phyloP scores from a whole-genome alignment of 1,140 invertebrate genomes.

The Chironomus tepperi region DNA sequence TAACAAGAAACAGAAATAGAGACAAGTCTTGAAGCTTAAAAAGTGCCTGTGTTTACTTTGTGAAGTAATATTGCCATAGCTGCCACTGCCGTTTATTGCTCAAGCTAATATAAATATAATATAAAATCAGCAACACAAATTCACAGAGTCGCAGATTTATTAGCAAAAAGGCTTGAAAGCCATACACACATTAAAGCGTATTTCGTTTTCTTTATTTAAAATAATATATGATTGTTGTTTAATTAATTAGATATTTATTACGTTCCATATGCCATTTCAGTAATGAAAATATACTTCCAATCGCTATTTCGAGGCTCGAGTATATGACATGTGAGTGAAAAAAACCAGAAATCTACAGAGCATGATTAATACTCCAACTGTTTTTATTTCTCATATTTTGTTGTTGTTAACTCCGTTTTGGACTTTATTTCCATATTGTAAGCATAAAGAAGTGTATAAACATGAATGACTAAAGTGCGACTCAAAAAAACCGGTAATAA shows the following conservation, averaged over 20 bases:
- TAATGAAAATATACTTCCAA: background rate
- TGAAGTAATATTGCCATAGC: too few species aligned
- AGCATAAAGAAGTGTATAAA: background rate
- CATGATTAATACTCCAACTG: constrained; percentile 9
- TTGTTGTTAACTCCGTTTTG: constrained; percentile 3
- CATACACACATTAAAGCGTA: too few species aligned
- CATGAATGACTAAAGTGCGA: constrained; percentile 6
- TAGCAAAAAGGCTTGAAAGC: too few species aligned
- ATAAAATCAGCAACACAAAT: too few species aligned
- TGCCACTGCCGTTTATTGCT: too few species aligned
- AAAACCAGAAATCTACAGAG: constrained; percentile 7
- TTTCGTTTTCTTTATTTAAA: too few species aligned
- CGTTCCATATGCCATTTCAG: constrained; percentile 5
- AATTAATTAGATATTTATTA: constrained; percentile 22
- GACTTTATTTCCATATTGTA: constrained; percentile 1
- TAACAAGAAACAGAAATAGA: too few species aligned
- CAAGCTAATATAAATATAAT: too few species aligned
- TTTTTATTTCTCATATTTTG: background rate
- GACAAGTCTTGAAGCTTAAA: too few species aligned
- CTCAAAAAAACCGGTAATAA: constrained; percentile 3
- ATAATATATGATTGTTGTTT: background rate
- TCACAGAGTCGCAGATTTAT: too few species aligned
- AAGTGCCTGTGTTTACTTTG: too few species aligned
- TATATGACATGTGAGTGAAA: background rate
- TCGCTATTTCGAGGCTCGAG: background rate